These are phyloP conservation scores for Heterochromis multidens DNA, from an alignment of 2,113 vertebrate species.

Conservation along the genomic window DNA sequence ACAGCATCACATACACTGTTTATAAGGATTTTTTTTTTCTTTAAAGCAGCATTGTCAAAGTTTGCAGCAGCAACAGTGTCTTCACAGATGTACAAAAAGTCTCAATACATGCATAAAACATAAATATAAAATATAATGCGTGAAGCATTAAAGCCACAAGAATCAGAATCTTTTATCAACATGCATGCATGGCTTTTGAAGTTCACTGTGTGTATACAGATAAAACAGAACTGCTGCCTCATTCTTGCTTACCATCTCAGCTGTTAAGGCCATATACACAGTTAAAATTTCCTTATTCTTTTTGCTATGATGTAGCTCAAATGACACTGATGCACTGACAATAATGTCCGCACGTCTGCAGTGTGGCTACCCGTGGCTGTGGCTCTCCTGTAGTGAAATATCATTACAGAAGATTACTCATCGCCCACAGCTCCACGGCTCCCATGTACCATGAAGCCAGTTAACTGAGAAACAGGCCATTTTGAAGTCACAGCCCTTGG, in stretches of 20 bases:
- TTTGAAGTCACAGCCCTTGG: not conserved
- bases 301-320: not conserved
- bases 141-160: not conserved
- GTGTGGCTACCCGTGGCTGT: not conserved
- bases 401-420: not conserved
- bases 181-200: not conserved
- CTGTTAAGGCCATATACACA: not conserved
- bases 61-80: not conserved
- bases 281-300: not conserved
- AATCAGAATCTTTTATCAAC: not conserved
- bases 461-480: slow-evolving; percentile 1
- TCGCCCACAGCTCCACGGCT: not conserved
- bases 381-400: slow-evolving; percentile 4
- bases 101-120: not conserved
- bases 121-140: too few relatives aligned
- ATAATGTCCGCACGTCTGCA: not conserved
- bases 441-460: not conserved
- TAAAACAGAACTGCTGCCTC: not conserved
- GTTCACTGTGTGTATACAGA: not conserved
- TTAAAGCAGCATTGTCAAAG: not conserved
- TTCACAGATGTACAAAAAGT: not conserved
- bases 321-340: not conserved
- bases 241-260: not conserved
- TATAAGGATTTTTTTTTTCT: not conserved
- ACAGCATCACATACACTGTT: not conserved